phyloP scores from a whole-genome alignment of 2,888 invertebrate genomes.

The Philaethria dido region DNA sequence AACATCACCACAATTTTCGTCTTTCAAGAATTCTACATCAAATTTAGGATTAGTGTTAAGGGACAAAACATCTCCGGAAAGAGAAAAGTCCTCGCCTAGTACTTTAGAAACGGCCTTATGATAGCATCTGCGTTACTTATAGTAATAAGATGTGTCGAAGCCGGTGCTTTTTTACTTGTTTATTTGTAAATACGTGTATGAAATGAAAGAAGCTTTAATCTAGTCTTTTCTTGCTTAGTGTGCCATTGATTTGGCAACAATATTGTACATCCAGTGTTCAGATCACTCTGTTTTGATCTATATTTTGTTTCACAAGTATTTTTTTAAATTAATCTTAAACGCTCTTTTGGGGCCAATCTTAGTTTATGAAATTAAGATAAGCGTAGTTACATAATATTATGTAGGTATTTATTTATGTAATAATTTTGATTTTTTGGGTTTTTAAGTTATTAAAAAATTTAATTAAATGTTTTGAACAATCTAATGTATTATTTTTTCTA shows the following conservation, averaged over 20 bases:
- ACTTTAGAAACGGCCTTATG: conserved; percentile 87
- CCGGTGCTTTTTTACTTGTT: conserved; percentile 62
- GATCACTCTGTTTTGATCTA: conserved; percentile 51
- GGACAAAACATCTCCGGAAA: conserved; percentile 67
- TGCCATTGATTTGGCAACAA: conserved; percentile 70
- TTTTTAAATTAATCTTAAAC: conserved; percentile 50
- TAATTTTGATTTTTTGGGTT: conserved; percentile 77
- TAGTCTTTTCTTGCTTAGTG: conserved; percentile 77
- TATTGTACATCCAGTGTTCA: conserved; percentile 61
- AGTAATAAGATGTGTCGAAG: conserved; percentile 47
- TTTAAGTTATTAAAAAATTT: conserved; percentile 80
- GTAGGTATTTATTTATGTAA: conserved; percentile 81
- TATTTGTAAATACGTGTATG: conserved; percentile 62
- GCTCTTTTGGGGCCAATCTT: conserved; percentile 77
- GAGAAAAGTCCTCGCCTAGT: conserved; percentile 73
- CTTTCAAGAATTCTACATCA: conserved; percentile 66
- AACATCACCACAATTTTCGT: conserved; percentile 68
- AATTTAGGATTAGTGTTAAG: conserved; percentile 50
- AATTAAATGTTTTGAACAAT: conserved; percentile 77
- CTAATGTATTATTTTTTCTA: conserved; percentile 17
- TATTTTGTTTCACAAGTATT: conserved; percentile 54
- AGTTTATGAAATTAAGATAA: conserved; percentile 60
- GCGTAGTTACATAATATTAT: conserved; percentile 65
- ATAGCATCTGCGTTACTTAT: conserved; percentile 53
- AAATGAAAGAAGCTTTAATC: conserved; percentile 82